Base-by-base conservation (phyloP, 2,888 invertebrate species). In the Hedychridium roseum region DNA sequence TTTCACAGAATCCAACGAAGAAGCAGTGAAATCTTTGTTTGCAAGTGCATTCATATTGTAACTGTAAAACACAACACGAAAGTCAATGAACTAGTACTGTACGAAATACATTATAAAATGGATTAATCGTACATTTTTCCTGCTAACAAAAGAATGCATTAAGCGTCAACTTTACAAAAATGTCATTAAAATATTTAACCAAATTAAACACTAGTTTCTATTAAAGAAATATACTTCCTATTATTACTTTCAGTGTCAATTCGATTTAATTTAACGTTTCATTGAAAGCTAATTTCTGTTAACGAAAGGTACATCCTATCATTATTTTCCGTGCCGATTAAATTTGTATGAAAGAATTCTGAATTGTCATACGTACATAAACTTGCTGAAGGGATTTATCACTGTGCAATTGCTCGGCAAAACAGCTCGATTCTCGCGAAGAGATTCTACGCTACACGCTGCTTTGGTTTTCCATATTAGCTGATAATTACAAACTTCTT, bases 391-490 rank as follows among this genome's bases (percentile, higher is more conserved):
- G 14, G 76, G 75, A 61, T 74, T 63, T 2, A 49, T 68, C 5
- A 71, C 60, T 40, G 50, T 60, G 53, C 76, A 77, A 9, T 37
- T 51, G 31, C 55, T 57, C 21, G 60, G 47, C 18, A 60, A 63
- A 11, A 50, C 40, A 17, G 40, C 41, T 43, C 67, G 73, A 34
- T 62, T 61, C n/a, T 64, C 56, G 44, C 50, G 54, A 4, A 71
- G 42, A 37, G 60, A 52, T 58, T 74, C 65, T 3, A 67, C 11
- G 42, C 60, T 67, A 26, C 77, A 77, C 2, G 70, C 74, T 16
- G 64, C 60, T 12, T 58, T 34, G 18, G 76, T 75, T 52, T 41
- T 65, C 77, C 76, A 77, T 21, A 23, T 34, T 14, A 77, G 50
- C 21, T 64, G 54, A 35, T 73, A 74, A 50, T 64, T 41, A 44